Percentiles rank a stretch among this genome's conserved stretches.
These are phyloP conservation scores for Pycnonotus jocosus DNA, from an alignment of 2,113 vertebrate genomes.

Conservation along the genomic window DNA sequence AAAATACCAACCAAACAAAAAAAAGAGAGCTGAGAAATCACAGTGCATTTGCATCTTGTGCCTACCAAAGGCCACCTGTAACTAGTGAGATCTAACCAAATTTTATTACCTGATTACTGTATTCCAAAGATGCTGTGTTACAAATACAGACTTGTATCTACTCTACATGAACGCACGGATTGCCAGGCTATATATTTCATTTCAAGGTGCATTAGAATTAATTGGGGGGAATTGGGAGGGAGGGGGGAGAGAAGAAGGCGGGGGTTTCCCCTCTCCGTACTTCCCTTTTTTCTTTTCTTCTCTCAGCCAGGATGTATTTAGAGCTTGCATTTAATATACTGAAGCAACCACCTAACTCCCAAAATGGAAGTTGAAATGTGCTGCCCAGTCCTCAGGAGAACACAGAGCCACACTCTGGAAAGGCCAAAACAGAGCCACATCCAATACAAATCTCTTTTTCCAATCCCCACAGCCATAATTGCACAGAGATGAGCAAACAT, in stretches of 20 bases:
- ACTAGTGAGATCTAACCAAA: neutral
- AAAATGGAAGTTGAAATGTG: neutral
- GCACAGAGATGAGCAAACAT: constrained; percentile 24
- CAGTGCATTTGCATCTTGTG: neutral
- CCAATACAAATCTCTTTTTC: neutral
- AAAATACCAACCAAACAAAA: neutral
- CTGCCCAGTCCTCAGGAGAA: neutral
- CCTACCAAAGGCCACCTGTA: neutral
- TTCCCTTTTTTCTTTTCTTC: neutral
- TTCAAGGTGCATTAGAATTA: neutral
- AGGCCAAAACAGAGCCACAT: neutral
- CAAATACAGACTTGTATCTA: neutral
- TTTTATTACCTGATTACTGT: neutral
- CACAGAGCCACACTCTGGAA: neutral
- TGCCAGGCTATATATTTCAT: neutral
- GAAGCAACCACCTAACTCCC: neutral
- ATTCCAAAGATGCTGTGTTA: neutral
- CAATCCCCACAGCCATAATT: neutral
- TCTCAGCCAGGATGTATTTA: neutral
- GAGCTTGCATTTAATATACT: neutral
- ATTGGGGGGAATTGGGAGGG: rapidly evolving
- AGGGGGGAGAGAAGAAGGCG: rapidly evolving
- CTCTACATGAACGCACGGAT: neutral
- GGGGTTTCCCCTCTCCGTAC: neutral
- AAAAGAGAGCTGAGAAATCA: neutral